A percentile compares a stretch with the other conserved stretches of the same genome.
phyloP scores from a whole-genome alignment of 1,140 invertebrate species.

The Helicoverpa zea region DNA sequence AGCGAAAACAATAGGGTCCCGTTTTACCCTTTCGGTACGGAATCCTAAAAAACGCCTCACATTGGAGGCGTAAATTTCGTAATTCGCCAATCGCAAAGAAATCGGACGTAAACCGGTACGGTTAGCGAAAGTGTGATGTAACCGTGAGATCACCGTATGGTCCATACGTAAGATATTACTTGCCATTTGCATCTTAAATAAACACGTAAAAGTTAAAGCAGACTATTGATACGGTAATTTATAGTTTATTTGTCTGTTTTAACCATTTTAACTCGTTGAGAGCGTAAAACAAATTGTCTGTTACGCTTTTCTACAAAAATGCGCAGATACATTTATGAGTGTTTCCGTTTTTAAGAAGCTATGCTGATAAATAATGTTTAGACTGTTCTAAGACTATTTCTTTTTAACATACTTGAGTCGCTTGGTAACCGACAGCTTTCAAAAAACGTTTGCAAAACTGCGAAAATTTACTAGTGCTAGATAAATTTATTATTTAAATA shows the following conservation, averaged over 20 bases:
- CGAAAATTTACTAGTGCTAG: too few relatives aligned
- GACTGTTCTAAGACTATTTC: too few relatives aligned
- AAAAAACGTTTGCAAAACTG: too few relatives aligned
- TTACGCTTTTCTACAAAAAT: background rate
- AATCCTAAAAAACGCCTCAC: too few relatives aligned
- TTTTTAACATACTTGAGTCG: too few relatives aligned
- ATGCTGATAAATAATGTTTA: too few relatives aligned
- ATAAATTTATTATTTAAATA: too few relatives aligned
- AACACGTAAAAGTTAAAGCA: background rate
- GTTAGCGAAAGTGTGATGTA: conserved; percentile 39
- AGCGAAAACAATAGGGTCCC: too few relatives aligned
- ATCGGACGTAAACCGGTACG: conserved; percentile 24
- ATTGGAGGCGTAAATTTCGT: conserved; percentile 41
- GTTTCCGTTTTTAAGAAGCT: background rate
- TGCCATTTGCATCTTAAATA: background rate
- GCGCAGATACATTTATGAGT: background rate
- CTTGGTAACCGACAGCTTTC: too few relatives aligned
- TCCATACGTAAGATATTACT: conserved; percentile 13
- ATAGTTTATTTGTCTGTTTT: background rate
- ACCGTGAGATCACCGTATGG: conserved; percentile 38
- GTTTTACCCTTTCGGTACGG: too few relatives aligned
- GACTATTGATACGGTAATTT: background rate
- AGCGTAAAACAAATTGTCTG: background rate
- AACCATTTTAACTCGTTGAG: too few relatives aligned
- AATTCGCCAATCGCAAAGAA: conserved; percentile 32